Evolutionary conservation across 2,113 vertebrate species (phyloP).

Genomic region (Rissa tridactyla): DNA sequence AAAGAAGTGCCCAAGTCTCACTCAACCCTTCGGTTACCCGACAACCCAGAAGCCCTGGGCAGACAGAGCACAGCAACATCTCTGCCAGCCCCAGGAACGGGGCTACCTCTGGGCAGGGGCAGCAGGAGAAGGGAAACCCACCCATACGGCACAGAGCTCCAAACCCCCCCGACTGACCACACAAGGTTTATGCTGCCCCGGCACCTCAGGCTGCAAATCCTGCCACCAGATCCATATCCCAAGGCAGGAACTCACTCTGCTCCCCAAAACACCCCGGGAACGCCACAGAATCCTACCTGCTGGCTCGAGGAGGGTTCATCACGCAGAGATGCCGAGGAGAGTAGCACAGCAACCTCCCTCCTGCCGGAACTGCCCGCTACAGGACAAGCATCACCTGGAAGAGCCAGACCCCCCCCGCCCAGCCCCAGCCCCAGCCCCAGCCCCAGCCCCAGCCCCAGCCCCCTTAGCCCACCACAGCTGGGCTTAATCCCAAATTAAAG

Average conservation of each 20-base stretch:
- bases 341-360: rapidly evolving
- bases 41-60: background rate
- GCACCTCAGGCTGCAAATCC: background rate
- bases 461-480: background rate
- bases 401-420: background rate
- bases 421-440: too few species aligned
- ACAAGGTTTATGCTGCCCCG: background rate
- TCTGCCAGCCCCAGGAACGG: background rate
- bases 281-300: background rate
- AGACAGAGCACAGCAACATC: background rate
- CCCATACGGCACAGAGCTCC: too few species aligned
- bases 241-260: rapidly evolving
- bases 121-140: background rate
- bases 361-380: rapidly evolving
- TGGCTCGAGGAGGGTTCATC: rapidly evolving
- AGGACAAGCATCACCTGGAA: background rate
- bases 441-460: too few species aligned
- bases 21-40: background rate
- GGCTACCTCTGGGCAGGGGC: background rate
- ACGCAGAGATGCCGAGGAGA: rapidly evolving
- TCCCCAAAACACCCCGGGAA: background rate
- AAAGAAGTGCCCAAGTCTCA: background rate
- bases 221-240: background rate
- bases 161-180: background rate
- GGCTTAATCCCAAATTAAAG: background rate